phyloP scores from a whole-genome alignment of 2,888 invertebrate genomes.

The Gymnocheta viridis region DNA sequence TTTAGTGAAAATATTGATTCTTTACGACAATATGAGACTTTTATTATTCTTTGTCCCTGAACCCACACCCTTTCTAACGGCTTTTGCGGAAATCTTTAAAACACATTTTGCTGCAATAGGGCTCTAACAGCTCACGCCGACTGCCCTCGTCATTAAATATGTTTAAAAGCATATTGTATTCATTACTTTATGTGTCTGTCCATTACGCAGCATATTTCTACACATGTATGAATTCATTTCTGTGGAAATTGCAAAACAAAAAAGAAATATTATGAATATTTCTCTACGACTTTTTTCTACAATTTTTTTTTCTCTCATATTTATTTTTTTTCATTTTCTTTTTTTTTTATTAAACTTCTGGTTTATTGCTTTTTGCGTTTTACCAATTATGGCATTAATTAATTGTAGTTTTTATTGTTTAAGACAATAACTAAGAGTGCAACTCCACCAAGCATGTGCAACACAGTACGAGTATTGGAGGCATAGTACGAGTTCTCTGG shows the following conservation, averaged over 20 bases:
- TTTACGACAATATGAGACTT: too few relatives aligned
- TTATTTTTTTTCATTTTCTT: neutral
- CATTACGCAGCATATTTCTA: slow-evolving; percentile 49
- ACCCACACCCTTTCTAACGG: too few relatives aligned
- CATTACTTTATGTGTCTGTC: neutral
- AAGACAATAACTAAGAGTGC: slow-evolving; percentile 32
- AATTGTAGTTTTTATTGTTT: slow-evolving; percentile 61
- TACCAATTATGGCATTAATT: slow-evolving; percentile 63
- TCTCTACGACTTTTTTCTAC: slow-evolving; percentile 53
- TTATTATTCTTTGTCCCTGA: too few relatives aligned
- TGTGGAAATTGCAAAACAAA: slow-evolving; percentile 50
- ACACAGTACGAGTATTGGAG: neutral
- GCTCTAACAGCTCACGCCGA: too few relatives aligned
- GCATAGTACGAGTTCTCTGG: neutral
- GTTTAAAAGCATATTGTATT: neutral
- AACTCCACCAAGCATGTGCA: neutral
- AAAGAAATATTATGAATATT: slow-evolving; percentile 56
- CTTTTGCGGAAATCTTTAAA: too few relatives aligned
- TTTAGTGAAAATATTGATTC: too few relatives aligned
- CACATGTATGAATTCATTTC: slow-evolving; percentile 57
- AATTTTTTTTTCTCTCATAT: slow-evolving; percentile 12
- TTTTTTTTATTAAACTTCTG: neutral
- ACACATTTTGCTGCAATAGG: too few relatives aligned
- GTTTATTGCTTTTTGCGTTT: slow-evolving; percentile 10
- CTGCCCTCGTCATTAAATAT: neutral